Conservation (phyloP, 2,888 invertebrate species). For the Rhimphoctona megacephalus region DNA sequence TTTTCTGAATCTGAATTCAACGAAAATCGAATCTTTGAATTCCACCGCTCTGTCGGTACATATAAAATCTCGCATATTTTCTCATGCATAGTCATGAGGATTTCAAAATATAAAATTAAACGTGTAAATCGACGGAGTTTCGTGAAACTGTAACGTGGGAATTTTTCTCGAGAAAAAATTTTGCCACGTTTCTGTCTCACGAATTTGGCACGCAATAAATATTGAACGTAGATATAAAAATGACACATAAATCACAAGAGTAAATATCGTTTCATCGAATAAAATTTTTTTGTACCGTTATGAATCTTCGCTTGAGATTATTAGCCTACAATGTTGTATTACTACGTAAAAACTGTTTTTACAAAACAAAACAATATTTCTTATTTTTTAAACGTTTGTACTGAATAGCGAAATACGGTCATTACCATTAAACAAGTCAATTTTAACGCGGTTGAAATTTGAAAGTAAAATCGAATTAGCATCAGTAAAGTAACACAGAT, state of each 20-base stretch:
- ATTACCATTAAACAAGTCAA: background rate
- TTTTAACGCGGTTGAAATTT: background rate
- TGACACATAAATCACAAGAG: background rate
- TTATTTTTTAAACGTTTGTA: background rate
- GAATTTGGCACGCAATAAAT: background rate
- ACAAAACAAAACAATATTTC: background rate
- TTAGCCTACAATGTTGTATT: background rate
- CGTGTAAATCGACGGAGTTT: background rate
- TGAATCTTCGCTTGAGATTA: background rate
- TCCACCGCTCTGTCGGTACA: background rate
- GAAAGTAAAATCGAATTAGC: background rate
- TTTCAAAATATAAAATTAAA: background rate
- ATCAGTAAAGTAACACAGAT: background rate
- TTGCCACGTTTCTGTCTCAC: background rate
- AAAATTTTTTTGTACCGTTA: background rate
- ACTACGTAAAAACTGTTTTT: background rate
- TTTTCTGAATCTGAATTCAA: conserved; percentile 50
- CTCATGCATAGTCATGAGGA: conserved; percentile 38
- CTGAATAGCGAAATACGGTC: background rate
- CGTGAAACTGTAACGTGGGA: background rate
- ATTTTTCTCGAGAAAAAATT: background rate
- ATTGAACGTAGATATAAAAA: background rate
- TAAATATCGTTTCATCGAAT: background rate
- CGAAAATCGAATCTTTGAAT: conserved; percentile 38
- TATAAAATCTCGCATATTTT: background rate